These are phyloP conservation scores for Nineta flava DNA, from an alignment of 2,888 invertebrate genomes.

Conservation along the genomic window DNA sequence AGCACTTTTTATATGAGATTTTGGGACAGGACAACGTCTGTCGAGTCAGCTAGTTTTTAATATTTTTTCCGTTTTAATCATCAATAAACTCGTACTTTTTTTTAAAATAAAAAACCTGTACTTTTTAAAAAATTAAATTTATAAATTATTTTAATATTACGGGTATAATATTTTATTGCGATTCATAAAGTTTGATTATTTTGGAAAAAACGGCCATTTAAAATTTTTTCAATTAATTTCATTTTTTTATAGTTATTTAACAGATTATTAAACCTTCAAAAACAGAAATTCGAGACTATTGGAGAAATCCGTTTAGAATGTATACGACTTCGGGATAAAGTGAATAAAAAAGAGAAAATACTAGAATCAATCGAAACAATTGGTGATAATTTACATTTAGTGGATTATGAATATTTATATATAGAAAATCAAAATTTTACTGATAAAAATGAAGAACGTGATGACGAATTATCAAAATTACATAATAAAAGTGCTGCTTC, in stretches of 20 bases:
- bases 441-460: conserved; percentile 38
- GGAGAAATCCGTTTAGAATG: conserved; percentile 19
- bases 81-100: no score
- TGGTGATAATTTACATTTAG: conserved; percentile 32
- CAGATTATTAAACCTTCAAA: conserved; percentile 19
- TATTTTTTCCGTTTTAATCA: no score
- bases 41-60: no score
- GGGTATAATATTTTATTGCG: no score
- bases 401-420: conserved; percentile 38
- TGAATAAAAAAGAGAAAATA: conserved; percentile 20
- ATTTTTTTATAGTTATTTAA: conserved; percentile 16
- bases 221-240: background rate
- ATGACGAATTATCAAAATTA: conserved; percentile 32
- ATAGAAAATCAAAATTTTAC: conserved; percentile 32
- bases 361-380: conserved; percentile 27
- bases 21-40: no score
- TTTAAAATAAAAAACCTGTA: no score
- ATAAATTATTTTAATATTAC: no score
- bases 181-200: no score
- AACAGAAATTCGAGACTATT: conserved; percentile 18
- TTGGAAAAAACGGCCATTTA: background rate
- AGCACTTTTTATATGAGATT: no score
- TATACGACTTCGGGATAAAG: conserved; percentile 21
- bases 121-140: no score
- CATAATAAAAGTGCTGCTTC: conserved; percentile 30